Evolutionary conservation across 1,140 invertebrate genomes (phyloP).

Genomic region (Pteromalus puparum): DNA sequence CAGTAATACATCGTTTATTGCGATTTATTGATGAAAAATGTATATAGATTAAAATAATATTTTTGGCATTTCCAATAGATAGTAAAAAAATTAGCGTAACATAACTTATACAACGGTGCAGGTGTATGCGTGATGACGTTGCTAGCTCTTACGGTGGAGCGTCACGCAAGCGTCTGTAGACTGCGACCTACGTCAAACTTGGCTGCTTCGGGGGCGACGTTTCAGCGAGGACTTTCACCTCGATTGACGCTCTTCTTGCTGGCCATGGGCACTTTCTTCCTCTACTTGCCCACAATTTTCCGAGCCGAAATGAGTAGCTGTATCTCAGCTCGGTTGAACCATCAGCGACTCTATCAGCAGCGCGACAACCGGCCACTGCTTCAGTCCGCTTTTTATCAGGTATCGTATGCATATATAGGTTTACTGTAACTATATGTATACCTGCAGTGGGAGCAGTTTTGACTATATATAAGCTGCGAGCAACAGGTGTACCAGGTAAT

Average conservation of each 20-base stretch:
- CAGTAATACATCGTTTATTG: too few species aligned
- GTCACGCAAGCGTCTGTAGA: slow-evolving; percentile 89
- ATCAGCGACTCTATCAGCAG: slow-evolving; percentile 47
- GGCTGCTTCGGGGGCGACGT: slow-evolving; percentile 74
- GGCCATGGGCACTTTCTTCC: slow-evolving; percentile 78
- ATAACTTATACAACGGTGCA: slow-evolving; percentile 58
- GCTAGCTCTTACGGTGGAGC: slow-evolving; percentile 85
- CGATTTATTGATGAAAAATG: too few species aligned
- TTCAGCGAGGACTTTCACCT: slow-evolving; percentile 77
- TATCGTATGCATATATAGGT: slow-evolving; percentile 55
- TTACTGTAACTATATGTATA: not conserved
- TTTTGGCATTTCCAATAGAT: too few species aligned
- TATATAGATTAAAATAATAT: not conserved
- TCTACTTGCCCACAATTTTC: slow-evolving; percentile 81
- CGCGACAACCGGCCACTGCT: slow-evolving; percentile 55
- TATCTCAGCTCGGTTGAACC: slow-evolving; percentile 54
- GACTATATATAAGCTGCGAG: not conserved
- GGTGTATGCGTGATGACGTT: slow-evolving; percentile 87
- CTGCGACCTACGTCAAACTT: slow-evolving; percentile 75
- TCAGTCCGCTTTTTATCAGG: slow-evolving; percentile 74
- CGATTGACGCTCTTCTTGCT: slow-evolving; percentile 79
- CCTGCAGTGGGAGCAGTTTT: not conserved
- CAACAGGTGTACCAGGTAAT: slow-evolving; percentile 78
- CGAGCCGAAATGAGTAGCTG: slow-evolving; percentile 79
- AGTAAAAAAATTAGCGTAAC: too few species aligned